phyloP scores from a whole-genome alignment of 2,888 invertebrate genomes.

The Caenorhabditis plicata region DNA sequence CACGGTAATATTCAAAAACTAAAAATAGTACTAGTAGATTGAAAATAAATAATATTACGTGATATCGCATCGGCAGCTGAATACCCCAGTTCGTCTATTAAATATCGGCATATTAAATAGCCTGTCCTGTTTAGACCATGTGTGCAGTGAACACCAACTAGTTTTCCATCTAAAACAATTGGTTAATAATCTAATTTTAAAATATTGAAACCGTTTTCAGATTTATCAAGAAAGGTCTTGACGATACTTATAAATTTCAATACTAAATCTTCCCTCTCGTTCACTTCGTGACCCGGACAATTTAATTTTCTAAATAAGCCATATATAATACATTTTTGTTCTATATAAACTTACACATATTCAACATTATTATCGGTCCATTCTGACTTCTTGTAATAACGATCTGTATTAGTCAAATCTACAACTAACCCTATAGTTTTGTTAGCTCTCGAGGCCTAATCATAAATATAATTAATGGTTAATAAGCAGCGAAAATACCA shows the following conservation, averaged over 20 bases:
- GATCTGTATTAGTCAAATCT: conserved; percentile 67
- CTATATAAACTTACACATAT: conserved; percentile 30
- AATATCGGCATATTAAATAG: conserved; percentile 68
- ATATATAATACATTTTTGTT: not conserved
- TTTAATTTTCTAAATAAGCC: conserved; percentile 30
- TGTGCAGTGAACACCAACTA: conserved; percentile 70
- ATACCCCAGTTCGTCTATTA: conserved; percentile 40
- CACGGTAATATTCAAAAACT: conserved; percentile 40
- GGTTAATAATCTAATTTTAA: too few relatives aligned
- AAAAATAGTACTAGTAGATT: conserved; percentile 4
- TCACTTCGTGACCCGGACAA: conserved; percentile 53
- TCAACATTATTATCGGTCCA: conserved; percentile 39
- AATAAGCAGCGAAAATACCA: conserved; percentile 6
- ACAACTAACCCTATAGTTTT: conserved; percentile 66
- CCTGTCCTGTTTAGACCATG: conserved; percentile 71
- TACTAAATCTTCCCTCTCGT: conserved; percentile 43
- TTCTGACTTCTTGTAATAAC: conserved; percentile 58
- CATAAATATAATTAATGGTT: not conserved
- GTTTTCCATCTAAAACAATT: conserved; percentile 28
- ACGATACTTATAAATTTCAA: conserved; percentile 37
- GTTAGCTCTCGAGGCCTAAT: conserved; percentile 46
- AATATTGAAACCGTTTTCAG: conserved; percentile 36
- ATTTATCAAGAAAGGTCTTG: conserved; percentile 26
- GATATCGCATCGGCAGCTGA: conserved; percentile 38
- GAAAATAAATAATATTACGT: conserved; percentile 9